Percentiles rank a stretch among this genome's conserved stretches.
These are phyloP conservation scores for Strigops habroptila DNA, from an alignment of 2,113 vertebrate species.

Conservation along the genomic window DNA sequence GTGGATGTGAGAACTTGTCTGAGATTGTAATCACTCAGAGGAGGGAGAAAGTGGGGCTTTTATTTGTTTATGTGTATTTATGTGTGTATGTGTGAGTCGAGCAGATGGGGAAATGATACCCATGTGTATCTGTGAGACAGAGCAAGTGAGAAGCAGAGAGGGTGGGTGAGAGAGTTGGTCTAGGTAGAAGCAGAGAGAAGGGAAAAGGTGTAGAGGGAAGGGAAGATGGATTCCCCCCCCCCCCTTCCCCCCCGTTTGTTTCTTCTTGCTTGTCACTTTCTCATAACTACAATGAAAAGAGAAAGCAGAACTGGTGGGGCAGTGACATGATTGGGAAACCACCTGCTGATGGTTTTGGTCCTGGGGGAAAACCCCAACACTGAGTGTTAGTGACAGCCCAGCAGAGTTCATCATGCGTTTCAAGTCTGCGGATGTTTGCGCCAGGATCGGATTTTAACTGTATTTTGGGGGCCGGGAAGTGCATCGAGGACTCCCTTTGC, in stretches of 20 bases:
- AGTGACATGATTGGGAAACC: neutral
- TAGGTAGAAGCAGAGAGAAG: neutral
- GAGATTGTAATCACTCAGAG: neutral
- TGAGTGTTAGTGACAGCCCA: rapidly evolving
- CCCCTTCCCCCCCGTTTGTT: neutral
- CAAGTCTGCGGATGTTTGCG: neutral
- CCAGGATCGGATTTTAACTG: neutral
- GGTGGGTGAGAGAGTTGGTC: neutral
- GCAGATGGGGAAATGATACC: neutral
- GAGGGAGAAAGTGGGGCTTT: neutral
- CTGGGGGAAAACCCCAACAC: too few relatives aligned
- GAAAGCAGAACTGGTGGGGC: neutral
- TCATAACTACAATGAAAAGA: neutral
- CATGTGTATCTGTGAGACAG: neutral
- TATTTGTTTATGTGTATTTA: neutral
- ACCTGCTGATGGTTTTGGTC: neutral
- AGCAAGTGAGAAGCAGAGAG: neutral
- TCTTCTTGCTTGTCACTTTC: neutral
- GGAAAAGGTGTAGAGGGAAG: neutral
- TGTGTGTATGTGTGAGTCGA: neutral
- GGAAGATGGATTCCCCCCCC: neutral
- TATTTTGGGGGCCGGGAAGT: rapidly evolving
- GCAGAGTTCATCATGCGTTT: neutral
- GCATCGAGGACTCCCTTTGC: neutral
- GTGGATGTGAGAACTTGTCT: neutral